Evolutionary conservation across 53 echinoderm and acorn worm species (phyloP).

Genomic region (Zoroaster sp.): DNA sequence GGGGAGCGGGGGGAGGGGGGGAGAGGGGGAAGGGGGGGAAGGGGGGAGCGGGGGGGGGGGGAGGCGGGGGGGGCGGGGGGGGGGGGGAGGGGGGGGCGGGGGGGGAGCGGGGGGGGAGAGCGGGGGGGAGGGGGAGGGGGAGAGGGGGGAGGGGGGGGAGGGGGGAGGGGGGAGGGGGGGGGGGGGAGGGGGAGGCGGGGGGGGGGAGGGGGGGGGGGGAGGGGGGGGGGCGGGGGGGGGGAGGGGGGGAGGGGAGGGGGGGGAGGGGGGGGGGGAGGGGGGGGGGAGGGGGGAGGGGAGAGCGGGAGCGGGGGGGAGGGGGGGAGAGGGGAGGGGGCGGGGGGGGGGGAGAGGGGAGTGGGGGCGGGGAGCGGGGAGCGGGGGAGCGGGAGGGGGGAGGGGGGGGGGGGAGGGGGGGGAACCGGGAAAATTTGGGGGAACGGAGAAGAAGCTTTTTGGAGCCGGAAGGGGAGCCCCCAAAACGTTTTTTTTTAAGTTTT

Average conservation of each 20-base stretch:
- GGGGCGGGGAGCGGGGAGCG: not conserved
- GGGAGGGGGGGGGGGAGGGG: not conserved
- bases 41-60: not conserved
- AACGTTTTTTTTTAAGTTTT: no score
- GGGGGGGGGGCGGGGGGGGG: not conserved
- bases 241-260: not conserved
- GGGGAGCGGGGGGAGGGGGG: not conserved
- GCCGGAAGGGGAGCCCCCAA: no score
- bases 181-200: not conserved
- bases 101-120: not conserved
- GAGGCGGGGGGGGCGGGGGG: not conserved
- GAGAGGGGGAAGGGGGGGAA: not conserved
- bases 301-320: not conserved
- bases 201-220: not conserved
- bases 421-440: not conserved
- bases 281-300: not conserved
- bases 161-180: not conserved
- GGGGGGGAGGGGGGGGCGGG: not conserved
- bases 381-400: not conserved
- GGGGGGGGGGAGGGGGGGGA: not conserved
- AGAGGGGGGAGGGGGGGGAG: not conserved
- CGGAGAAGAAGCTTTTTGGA: not conserved
- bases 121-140: not conserved
- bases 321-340: not conserved
- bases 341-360: not conserved